A percentile compares a stretch with the other conserved stretches of the same genome.
These are phyloP conservation scores for Basileuterus tristriatus DNA, from an alignment of 2,797 vertebrate species.

Conservation along the genomic window DNA sequence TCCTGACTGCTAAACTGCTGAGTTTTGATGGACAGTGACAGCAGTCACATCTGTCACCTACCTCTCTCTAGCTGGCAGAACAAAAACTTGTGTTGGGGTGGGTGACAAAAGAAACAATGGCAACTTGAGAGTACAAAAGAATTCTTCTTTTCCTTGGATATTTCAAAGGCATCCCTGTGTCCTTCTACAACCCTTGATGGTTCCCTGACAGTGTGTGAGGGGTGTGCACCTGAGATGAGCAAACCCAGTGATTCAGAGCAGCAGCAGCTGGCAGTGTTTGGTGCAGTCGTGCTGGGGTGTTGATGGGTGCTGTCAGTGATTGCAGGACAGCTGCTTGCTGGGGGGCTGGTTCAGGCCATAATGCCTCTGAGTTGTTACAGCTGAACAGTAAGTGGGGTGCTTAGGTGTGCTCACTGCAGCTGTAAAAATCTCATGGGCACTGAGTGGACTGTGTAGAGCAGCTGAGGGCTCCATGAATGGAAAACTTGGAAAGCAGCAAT, in stretches of 20 bases:
- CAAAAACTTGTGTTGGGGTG: background rate
- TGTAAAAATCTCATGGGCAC: background rate
- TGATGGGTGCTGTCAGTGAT: background rate
- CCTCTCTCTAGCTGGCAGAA: background rate
- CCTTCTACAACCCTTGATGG: background rate
- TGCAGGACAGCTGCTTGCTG: background rate
- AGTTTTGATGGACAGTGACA: background rate
- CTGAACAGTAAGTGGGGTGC: background rate
- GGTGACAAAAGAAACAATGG: background rate
- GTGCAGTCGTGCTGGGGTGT: background rate
- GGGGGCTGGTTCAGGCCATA: background rate
- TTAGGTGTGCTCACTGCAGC: background rate
- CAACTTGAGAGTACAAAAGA: background rate
- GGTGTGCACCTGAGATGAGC: background rate
- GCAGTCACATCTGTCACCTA: background rate
- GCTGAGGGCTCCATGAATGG: background rate
- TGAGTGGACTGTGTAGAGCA: background rate
- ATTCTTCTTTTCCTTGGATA: background rate
- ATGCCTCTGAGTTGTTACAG: background rate
- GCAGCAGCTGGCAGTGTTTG: background rate
- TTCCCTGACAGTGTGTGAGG: background rate
- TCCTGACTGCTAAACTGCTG: background rate
- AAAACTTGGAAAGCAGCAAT: background rate
- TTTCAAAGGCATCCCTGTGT: background rate
- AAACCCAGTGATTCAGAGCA: background rate